Base-by-base conservation (phyloP, 2,797 vertebrate species). In the Sebastes iracundus region DNA sequence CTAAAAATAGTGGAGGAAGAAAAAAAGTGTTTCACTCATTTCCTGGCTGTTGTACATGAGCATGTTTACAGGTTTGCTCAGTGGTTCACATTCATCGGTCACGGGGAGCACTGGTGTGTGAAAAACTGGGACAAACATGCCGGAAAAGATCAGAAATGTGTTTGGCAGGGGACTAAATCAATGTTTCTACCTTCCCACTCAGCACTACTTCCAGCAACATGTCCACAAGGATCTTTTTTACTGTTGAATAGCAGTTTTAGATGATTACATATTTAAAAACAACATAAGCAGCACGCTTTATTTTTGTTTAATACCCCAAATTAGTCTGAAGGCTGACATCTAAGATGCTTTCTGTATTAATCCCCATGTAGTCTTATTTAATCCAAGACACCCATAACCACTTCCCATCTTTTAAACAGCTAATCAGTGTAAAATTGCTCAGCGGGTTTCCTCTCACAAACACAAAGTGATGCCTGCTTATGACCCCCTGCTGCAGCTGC, bases 91-190 rank as follows among this genome's bases (percentile, higher is more conserved):
- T 82, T 82, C 55, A 64, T 58, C 62, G 83, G 84, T 87, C 89
- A 77, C 56, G 6, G 79, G 18, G 75, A 84, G 82, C 85, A 63
- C 52, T 42, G 2, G 7, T 42, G 80, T 87, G 84, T 87, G 90
- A 89, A 83, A 79, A 90, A 86, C 82, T 73, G 77, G 88, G 52
- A 81, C 82, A 91, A 92, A 92, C 88, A 90, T 33, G 77, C 74
- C 16, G 76, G 77, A 80, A 78, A 82, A 74, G 84, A 91, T 90
- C 88, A 89, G 70, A 88, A 84, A 88, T 85, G 82, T 78, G 72
- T 87, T 85, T 89, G 87, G 82, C 82, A 76, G 68, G n/a, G 11
- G 67, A 60, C 32, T 32, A 42, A 79, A 69, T 85, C 28, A 53
- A 59, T 8, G 6, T 75, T 81, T 71, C 53, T 76, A 66, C 60